phyloP scores from a whole-genome alignment of 2,113 vertebrate genomes.

The Acanthochromis polyacanthus region DNA sequence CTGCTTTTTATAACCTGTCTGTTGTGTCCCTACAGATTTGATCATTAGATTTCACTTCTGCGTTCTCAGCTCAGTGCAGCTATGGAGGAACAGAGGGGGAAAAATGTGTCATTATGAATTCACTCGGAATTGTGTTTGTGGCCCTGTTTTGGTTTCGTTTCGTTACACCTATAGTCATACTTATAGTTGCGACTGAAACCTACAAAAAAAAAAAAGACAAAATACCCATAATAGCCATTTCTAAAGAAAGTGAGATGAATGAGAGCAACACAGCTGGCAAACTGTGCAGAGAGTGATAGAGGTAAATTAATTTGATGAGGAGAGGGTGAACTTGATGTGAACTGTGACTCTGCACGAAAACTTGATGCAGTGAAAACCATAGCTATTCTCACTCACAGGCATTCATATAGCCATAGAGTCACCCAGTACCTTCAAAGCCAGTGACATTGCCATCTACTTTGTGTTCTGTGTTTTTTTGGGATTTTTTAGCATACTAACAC shows the following conservation, averaged over 20 bases:
- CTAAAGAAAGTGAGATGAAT: neutral
- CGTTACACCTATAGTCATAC: conserved; percentile 14
- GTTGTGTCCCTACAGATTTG: conserved; percentile 17
- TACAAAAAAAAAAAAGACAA: neutral
- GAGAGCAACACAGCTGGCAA: conserved; percentile 6
- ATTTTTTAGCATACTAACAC: too few relatives aligned
- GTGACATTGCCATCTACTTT: too few relatives aligned
- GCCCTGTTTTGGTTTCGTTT: neutral
- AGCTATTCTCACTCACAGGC: neutral
- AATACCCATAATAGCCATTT: conserved; percentile 4
- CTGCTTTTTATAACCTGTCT: conserved; percentile 45
- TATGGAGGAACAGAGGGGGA: too few relatives aligned
- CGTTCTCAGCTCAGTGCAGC: neutral
- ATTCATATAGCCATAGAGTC: too few relatives aligned
- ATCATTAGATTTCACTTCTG: conserved; percentile 32
- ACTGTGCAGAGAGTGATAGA: neutral
- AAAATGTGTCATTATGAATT: too few relatives aligned
- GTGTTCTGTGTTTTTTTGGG: too few relatives aligned
- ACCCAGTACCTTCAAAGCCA: too few relatives aligned
- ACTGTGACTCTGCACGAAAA: conserved; percentile 5
- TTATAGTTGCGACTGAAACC: neutral
- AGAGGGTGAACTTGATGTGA: neutral
- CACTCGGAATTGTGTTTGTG: neutral
- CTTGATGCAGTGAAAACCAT: neutral
- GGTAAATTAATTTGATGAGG: neutral